Evolutionary conservation across 2,888 invertebrate species (phyloP).

Genomic region (Syrista parreyssii): DNA sequence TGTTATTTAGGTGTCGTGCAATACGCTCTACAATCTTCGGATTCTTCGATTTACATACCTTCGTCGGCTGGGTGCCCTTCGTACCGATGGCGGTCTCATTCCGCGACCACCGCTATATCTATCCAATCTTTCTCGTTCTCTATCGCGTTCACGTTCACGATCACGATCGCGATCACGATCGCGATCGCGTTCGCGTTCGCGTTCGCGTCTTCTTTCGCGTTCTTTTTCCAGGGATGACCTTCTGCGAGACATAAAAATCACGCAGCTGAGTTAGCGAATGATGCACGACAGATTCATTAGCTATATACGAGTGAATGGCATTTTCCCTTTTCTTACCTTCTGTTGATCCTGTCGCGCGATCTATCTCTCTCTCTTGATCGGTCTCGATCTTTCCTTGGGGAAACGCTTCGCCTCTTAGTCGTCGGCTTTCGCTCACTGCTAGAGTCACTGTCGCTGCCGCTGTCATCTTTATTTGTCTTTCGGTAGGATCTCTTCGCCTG

Average conservation of each 20-base stretch:
- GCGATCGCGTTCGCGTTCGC: conserved; percentile 55
- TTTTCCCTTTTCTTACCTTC: conserved; percentile 43
- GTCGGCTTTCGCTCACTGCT: conserved; percentile 70
- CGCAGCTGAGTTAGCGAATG: too few relatives aligned
- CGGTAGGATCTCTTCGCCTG: conserved; percentile 92
- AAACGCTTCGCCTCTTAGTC: conserved; percentile 55
- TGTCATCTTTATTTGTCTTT: conserved; percentile 83
- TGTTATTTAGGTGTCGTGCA: too few relatives aligned
- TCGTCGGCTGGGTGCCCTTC: conserved; percentile 59
- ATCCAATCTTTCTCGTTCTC: conserved; percentile 56
- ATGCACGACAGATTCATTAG: too few relatives aligned
- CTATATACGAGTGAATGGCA: too few relatives aligned
- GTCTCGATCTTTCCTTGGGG: conserved; percentile 63
- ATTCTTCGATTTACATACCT: conserved; percentile 44
- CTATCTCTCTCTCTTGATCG: conserved; percentile 61
- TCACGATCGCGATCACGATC: conserved; percentile 63
- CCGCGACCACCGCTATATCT: conserved; percentile 59
- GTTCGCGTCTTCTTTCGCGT: too few relatives aligned
- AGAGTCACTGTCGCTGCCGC: conserved; percentile 70
- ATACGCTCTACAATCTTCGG: too few relatives aligned
- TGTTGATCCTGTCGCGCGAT: conserved; percentile 60
- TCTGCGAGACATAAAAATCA: conserved; percentile 32
- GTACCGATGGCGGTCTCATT: conserved; percentile 63
- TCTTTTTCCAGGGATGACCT: conserved; percentile 63
- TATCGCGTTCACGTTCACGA: conserved; percentile 56